Percentiles rank a stretch among this genome's conserved stretches.
phyloP scores from a whole-genome alignment of 2,888 invertebrate genomes.

The Strigamia maritima region DNA sequence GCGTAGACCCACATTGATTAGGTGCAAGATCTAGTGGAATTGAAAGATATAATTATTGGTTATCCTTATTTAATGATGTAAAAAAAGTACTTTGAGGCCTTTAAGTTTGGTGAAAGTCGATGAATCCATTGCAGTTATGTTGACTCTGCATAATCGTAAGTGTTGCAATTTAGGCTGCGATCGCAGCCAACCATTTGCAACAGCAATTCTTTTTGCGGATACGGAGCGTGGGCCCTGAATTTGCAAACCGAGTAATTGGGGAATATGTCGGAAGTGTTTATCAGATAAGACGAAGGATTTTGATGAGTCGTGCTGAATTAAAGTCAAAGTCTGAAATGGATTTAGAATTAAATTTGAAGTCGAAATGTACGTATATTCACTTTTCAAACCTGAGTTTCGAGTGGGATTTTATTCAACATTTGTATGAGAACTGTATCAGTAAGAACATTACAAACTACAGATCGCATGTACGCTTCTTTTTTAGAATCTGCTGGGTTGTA shows the following conservation, averaged over 20 bases:
- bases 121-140: slow-evolving; percentile 37
- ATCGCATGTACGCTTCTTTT: neutral
- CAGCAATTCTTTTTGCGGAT: slow-evolving; percentile 24
- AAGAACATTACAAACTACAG: neutral
- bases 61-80: neutral
- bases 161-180: slow-evolving; percentile 40
- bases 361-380: too few species aligned
- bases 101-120: slow-evolving; percentile 41
- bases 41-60: neutral
- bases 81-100: slow-evolving; percentile 41
- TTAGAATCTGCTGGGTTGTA: neutral
- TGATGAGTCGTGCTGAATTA: neutral
- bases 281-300: neutral
- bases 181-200: slow-evolving; percentile 40
- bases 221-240: neutral
- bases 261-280: slow-evolving; percentile 2
- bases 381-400: neutral
- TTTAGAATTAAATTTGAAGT: neutral
- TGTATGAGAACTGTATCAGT: neutral
- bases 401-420: neutral
- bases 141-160: slow-evolving; percentile 41
- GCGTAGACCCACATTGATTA: slow-evolving; percentile 20
- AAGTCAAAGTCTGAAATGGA: neutral
- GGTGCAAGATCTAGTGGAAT: neutral
- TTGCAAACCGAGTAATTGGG: slow-evolving; percentile 6